A percentile compares a stretch with the other conserved stretches of the same genome.
Conservation (phyloP, 2,797 vertebrate species). For the Loriculus beryllinus region DNA sequence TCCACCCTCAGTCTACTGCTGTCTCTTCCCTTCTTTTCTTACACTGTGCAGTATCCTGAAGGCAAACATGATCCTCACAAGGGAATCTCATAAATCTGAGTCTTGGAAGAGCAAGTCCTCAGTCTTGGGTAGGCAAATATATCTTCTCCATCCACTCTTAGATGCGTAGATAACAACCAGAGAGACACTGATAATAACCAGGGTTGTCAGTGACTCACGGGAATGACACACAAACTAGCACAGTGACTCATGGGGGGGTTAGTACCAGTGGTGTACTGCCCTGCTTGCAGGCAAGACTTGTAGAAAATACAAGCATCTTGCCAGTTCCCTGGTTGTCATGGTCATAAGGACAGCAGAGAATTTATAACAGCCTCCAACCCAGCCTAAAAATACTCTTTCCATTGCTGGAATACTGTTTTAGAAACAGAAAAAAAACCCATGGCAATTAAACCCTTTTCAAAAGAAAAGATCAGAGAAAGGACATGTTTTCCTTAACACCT, state of each 20-base stretch:
- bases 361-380: neutral
- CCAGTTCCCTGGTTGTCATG: neutral
- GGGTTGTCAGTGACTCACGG: neutral
- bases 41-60: neutral
- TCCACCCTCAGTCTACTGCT: neutral
- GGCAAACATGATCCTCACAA: neutral
- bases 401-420: neutral
- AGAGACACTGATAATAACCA: accelerated
- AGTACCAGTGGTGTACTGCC: neutral
- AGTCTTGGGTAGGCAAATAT: neutral
- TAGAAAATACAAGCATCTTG: neutral
- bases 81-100: neutral
- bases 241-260: neutral
- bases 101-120: neutral
- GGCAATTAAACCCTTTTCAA: neutral
- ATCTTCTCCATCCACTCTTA: neutral
- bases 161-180: neutral
- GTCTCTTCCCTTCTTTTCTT: neutral
- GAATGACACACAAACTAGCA: neutral
- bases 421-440: neutral
- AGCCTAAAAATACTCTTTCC: neutral
- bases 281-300: neutral
- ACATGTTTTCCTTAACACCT: neutral
- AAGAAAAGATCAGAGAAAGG: neutral
- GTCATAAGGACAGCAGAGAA: neutral